Evolutionary conservation across 2,888 invertebrate genomes (phyloP).

Genomic region (Erebia palarica): DNA sequence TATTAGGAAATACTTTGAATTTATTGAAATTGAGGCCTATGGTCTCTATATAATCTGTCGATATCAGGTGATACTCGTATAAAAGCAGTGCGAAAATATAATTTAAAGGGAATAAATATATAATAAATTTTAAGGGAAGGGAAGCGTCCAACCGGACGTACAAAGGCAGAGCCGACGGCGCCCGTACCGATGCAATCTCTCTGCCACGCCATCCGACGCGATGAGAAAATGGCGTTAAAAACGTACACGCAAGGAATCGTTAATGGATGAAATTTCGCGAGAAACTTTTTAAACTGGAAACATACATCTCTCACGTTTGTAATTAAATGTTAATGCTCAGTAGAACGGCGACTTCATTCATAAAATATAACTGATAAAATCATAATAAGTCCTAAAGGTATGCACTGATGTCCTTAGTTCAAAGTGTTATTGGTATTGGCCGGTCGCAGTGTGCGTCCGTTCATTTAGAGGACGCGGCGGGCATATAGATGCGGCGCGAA

Average conservation of each 20-base stretch:
- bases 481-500: constrained; percentile 73
- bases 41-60: constrained; percentile 25
- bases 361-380: constrained; percentile 58
- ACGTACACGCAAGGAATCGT: constrained; percentile 60
- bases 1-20: background rate
- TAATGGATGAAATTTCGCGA: constrained; percentile 60
- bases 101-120: constrained; percentile 76
- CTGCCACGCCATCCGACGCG: constrained; percentile 52
- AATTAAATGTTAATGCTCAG: background rate
- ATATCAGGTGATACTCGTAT: constrained; percentile 42
- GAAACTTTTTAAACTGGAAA: constrained; percentile 40
- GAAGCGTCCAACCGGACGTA: constrained; percentile 72
- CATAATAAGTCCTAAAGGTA: constrained; percentile 56
- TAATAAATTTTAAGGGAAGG: too few relatives aligned
- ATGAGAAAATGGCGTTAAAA: constrained; percentile 69
- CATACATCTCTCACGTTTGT: background rate
- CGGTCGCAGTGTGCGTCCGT: constrained; percentile 73
- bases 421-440: constrained; percentile 74
- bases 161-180: constrained; percentile 65
- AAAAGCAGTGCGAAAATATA: constrained; percentile 68
- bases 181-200: constrained; percentile 69
- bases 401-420: constrained; percentile 57
- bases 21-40: background rate
- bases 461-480: constrained; percentile 77
- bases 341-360: constrained; percentile 48